Evolutionary conservation across 2,113 vertebrate genomes (phyloP), one percentile per base, ranked within the genome.

Genomic region (Myxocyprinus asiaticus): DNA sequence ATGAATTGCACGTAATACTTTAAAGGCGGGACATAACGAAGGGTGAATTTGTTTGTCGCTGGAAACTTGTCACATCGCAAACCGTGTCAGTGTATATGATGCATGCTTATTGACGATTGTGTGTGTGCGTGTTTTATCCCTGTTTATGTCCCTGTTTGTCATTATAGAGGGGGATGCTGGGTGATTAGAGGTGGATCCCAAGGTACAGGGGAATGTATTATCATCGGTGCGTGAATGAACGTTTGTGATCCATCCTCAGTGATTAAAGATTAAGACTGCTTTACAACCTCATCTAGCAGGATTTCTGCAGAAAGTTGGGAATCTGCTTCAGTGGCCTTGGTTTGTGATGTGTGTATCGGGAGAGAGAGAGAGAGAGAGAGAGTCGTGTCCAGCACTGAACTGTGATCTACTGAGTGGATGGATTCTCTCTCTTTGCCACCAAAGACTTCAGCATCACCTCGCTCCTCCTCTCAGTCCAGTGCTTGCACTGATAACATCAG

Each of bases 181-280:
- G 68, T 58, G 72, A 50, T 56, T 48, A 48, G 70, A 22, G 48
- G 62, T 72, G 9, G 79, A 78, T 86, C 78, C 70, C 64, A 76
- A 67, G 59, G 75, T 78, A 84, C 55, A 63, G 77, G 68, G 69
- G 79, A 82, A 33, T 45, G 77, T 67, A 83, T 86, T 85, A 82
- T 78, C 83, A 69, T 67, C 55, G 72, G 72, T 85, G 81, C 83
- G 82, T 86, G 83, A 88, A 82, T 81, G 82, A 82, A 66, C 50
- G 63, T 81, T 66, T 56, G 67, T 82, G 86, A 85, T 87, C 85
- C 84, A 82, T 77, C 69, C 63, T 64, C 79, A 67, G 81, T 87
- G 84, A 86, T 86, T 87, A 88, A 85, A 87, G 87, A 89, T 88
- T 88, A 85, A 86, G 81, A 80, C 76, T 44, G 62, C 69, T 82